Evolutionary conservation across 1,140 invertebrate species (phyloP).

Genomic region (Plectrocnemia conspersa): DNA sequence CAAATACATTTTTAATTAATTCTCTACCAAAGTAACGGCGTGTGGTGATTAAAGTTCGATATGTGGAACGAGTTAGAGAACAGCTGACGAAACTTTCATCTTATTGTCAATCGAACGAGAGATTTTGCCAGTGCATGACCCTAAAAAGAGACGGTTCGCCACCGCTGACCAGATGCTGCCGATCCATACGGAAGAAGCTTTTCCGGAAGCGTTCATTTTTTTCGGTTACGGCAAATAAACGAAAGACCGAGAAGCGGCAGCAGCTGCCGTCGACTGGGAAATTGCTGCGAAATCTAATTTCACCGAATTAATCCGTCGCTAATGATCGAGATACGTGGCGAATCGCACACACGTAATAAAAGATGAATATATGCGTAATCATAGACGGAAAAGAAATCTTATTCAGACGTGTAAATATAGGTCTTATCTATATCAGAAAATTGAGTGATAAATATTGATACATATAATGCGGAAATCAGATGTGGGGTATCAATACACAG

Average conservation of each 20-base stretch:
- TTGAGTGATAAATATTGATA: too few relatives aligned
- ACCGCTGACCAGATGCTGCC: constrained; percentile 14
- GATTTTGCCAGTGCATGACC: constrained; percentile 15
- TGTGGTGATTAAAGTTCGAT: too few relatives aligned
- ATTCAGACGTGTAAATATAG: too few relatives aligned
- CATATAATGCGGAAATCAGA: too few relatives aligned
- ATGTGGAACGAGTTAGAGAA: constrained; percentile 17
- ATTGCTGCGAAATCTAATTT: constrained; percentile 23
- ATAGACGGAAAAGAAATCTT: too few relatives aligned
- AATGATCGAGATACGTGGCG: constrained; percentile 17
- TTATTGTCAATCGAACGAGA: constrained; percentile 7
- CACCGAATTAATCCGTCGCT: constrained; percentile 21
- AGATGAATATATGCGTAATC: constrained; percentile 1
- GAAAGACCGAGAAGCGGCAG: constrained; percentile 9
- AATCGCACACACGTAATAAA: neutral
- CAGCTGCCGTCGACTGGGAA: constrained; percentile 21
- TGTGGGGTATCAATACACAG: too few relatives aligned
- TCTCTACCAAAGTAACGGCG: too few relatives aligned
- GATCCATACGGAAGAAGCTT: too few relatives aligned
- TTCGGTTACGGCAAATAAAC: too few relatives aligned
- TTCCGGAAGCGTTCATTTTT: too few relatives aligned
- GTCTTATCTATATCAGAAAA: too few relatives aligned
- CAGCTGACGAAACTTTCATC: constrained; percentile 24
- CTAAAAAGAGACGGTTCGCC: constrained; percentile 8
- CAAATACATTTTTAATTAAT: too few relatives aligned